phyloP scores from a whole-genome alignment of 53 echinoderm and acorn worm species.

The Patiria pectinifera region DNA sequence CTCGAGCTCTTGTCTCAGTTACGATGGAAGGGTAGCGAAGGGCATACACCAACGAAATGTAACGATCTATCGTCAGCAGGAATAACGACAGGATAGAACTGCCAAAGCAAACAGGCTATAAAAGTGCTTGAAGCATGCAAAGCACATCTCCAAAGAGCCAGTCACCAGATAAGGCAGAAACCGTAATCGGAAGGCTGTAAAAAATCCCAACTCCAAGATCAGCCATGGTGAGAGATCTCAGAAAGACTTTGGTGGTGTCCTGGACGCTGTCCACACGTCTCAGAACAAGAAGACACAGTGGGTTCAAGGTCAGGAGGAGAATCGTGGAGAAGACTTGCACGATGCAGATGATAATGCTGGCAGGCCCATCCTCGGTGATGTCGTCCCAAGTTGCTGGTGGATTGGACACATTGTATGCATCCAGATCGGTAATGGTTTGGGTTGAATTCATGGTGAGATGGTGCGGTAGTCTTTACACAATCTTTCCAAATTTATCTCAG shows the following conservation, averaged over 20 bases:
- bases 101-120: neutral
- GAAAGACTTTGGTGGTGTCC: constrained; percentile 59
- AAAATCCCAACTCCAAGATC: constrained; percentile 41
- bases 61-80: constrained; percentile 44
- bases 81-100: constrained; percentile 7
- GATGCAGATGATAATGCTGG: constrained; percentile 10
- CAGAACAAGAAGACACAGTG: constrained; percentile 28
- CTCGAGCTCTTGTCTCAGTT: constrained; percentile 30
- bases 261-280: constrained; percentile 48
- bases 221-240: constrained; percentile 12
- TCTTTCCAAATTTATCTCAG: too few species aligned
- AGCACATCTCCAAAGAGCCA: constrained; percentile 43
- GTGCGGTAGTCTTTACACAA: neutral
- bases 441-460: neutral
- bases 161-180: neutral
- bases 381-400: neutral
- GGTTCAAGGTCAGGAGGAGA: constrained; percentile 42
- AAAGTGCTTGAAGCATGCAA: constrained; percentile 9
- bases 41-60: constrained; percentile 51
- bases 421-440: neutral
- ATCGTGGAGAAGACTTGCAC: neutral
- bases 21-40: constrained; percentile 46
- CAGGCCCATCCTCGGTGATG: neutral
- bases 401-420: neutral
- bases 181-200: neutral